Conservation (phyloP, 2,113 vertebrate species). For the Meriones unguiculatus region DNA sequence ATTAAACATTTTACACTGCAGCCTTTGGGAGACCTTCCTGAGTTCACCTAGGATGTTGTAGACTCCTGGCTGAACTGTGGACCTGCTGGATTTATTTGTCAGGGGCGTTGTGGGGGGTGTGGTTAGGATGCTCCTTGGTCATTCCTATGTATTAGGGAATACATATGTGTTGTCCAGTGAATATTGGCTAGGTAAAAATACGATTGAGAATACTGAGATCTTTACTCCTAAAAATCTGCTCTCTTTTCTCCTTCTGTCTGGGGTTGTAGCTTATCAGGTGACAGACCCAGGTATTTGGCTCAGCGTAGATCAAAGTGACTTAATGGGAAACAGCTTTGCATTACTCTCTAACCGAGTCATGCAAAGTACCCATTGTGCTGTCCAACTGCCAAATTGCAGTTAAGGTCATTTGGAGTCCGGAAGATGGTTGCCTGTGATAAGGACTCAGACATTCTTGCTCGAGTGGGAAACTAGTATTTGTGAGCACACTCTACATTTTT, state of each 20-base stretch:
- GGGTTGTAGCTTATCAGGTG: slow-evolving; percentile 37
- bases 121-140: not conserved
- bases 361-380: slow-evolving; percentile 69
- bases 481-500: slow-evolving; percentile 33
- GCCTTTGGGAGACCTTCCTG: not conserved
- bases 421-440: slow-evolving; percentile 76
- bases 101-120: accelerated
- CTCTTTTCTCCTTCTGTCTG: slow-evolving; percentile 53
- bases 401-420: slow-evolving; percentile 66
- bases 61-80: not conserved
- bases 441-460: slow-evolving; percentile 71
- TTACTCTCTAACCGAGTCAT: slow-evolving; percentile 66
- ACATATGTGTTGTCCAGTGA: not conserved
- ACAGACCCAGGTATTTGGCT: slow-evolving; percentile 54
- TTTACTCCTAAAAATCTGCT: not conserved
- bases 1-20: not conserved
- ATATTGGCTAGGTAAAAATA: slow-evolving; percentile 19
- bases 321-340: slow-evolving; percentile 64
- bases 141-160: not conserved
- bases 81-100: not conserved
- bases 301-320: slow-evolving; percentile 52
- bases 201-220: not conserved
- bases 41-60: not conserved
- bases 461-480: slow-evolving; percentile 61
- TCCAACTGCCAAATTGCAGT: slow-evolving; percentile 62